Conservation (phyloP, 2,888 invertebrate species). For the Heliconius hortense region DNA sequence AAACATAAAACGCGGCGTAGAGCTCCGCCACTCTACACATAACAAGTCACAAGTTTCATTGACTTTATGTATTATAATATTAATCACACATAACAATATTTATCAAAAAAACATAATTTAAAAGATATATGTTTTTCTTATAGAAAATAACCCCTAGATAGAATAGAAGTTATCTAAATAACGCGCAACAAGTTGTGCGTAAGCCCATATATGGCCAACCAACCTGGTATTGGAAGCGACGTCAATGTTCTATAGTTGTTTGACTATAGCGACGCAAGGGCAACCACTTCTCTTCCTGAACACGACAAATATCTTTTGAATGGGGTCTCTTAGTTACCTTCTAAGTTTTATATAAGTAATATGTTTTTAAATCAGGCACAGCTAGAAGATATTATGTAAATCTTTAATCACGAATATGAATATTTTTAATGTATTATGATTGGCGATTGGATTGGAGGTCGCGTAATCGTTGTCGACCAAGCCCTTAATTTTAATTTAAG, state of each 20-base stretch:
- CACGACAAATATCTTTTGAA: conserved; percentile 54
- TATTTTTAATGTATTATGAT: conserved; percentile 15
- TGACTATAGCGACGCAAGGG: conserved; percentile 61
- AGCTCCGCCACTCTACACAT: no score
- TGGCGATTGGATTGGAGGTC: conserved; percentile 8
- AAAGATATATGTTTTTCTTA: conserved; percentile 1
- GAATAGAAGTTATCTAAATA: conserved; percentile 26
- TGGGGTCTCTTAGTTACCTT: conserved; percentile 41
- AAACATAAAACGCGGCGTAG: no score
- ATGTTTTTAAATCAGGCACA: neutral
- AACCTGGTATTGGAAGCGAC: conserved; percentile 54
- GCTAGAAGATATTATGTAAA: conserved; percentile 17
- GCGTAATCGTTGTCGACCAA: neutral
- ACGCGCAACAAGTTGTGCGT: conserved; percentile 27
- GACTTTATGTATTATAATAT: no score
- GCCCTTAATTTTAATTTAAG: neutral
- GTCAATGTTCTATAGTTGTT: conserved; percentile 49
- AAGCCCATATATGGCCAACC: conserved; percentile 37
- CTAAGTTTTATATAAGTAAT: conserved; percentile 32
- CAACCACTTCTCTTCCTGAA: conserved; percentile 72
- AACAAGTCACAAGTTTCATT: no score
- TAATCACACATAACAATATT: neutral
- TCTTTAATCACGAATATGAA: conserved; percentile 3
- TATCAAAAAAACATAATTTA: no score
- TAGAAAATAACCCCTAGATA: neutral